phyloP scores from a whole-genome alignment of 2,797 vertebrate genomes.

The Glossophaga mutica region DNA sequence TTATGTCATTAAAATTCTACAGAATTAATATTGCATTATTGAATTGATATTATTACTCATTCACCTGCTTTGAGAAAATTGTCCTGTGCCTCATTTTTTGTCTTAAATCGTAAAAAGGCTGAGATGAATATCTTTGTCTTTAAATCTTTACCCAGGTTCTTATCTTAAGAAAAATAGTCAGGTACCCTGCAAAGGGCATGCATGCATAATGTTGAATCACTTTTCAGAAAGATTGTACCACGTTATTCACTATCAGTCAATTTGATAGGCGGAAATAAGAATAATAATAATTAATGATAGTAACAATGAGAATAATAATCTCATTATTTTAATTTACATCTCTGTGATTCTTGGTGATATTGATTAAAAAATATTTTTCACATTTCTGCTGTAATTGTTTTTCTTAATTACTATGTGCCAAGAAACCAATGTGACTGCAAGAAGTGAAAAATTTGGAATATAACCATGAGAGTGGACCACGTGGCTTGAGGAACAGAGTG shows the following conservation, averaged over 20 bases:
- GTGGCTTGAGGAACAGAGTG: not conserved
- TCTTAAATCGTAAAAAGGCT: not conserved
- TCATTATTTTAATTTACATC: not conserved
- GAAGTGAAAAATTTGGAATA: not conserved
- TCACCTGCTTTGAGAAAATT: not conserved
- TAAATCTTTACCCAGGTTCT: not conserved
- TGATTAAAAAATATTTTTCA: not conserved
- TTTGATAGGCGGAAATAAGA: not conserved
- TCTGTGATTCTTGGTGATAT: not conserved
- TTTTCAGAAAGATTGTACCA: not conserved
- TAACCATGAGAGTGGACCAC: not conserved
- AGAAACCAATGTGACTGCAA: not conserved
- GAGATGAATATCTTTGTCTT: not conserved
- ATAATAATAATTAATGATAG: not conserved
- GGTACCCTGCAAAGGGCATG: not conserved
- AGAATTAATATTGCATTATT: not conserved
- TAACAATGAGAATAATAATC: not conserved
- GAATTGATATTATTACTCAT: not conserved
- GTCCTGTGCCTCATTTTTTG: not conserved
- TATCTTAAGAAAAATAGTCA: constrained; percentile 12
- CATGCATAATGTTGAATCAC: not conserved
- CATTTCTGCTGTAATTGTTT: not conserved
- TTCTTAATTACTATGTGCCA: not conserved
- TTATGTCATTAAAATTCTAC: constrained; percentile 2
- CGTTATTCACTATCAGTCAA: not conserved